Percentiles rank a stretch among this genome's conserved stretches.
Conservation (phyloP, 2,797 vertebrate species). For the Sciurus vulgaris region DNA sequence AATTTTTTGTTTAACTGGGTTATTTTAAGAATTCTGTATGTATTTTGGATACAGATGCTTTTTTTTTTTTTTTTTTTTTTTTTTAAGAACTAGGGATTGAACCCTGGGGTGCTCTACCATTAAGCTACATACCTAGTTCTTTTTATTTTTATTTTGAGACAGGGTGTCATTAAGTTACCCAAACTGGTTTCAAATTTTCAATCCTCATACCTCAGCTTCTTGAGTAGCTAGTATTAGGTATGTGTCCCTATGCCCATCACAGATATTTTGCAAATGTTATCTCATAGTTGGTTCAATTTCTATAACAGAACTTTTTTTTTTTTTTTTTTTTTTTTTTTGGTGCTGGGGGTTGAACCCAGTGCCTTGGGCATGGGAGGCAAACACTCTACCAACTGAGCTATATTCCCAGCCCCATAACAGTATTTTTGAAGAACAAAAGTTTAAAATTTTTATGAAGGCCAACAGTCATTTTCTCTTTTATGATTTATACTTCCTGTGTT, state of each 20-base stretch:
- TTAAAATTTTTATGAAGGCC: slow-evolving; percentile 43
- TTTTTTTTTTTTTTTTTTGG: no score
- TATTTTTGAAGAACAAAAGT: slow-evolving; percentile 45
- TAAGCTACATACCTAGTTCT: not conserved
- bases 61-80: not conserved
- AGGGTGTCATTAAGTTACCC: not conserved
- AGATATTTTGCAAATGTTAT: slow-evolving; percentile 5
- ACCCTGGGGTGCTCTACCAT: not conserved
- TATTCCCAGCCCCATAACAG: not conserved
- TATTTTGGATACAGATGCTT: not conserved
- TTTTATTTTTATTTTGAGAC: not conserved
- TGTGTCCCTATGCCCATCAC: not conserved
- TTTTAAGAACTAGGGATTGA: not conserved
- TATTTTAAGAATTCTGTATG: slow-evolving; percentile 19
- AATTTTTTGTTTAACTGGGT: not conserved
- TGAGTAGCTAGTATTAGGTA: not conserved
- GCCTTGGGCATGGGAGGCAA: no score
- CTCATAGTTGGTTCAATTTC: not conserved
- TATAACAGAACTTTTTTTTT: slow-evolving; percentile 26
- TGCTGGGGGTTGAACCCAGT: no score
- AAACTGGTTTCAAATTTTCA: not conserved
- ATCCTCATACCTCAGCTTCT: not conserved
- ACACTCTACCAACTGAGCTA: no score
- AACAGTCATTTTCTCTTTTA: not conserved
- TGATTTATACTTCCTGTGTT: not conserved